phyloP scores from a whole-genome alignment of 2,888 invertebrate genomes.

The Halictus quadricinctus region DNA sequence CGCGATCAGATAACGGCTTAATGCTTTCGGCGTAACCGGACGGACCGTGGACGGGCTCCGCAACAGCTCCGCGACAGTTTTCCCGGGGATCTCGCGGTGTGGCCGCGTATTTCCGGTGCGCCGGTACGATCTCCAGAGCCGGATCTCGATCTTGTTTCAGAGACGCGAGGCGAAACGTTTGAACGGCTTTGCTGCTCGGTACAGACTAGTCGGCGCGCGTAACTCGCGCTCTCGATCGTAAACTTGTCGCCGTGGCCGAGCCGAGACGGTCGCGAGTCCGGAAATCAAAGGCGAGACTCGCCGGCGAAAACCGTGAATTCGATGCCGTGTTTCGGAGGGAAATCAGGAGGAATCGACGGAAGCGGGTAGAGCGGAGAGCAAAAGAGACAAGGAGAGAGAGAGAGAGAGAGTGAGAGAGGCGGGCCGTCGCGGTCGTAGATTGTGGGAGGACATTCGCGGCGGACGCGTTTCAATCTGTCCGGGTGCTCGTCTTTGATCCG shows the following conservation, averaged over 20 bases:
- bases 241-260: neutral
- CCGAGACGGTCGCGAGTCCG: neutral
- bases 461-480: slow-evolving; percentile 68
- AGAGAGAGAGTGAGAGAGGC: too few relatives aligned
- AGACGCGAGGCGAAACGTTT: neutral
- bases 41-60: neutral
- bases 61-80: neutral
- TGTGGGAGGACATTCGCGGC: slow-evolving; percentile 39
- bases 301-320: neutral
- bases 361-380: neutral
- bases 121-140: too few relatives aligned
- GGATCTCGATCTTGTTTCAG: neutral
- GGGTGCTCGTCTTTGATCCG: slow-evolving; percentile 72
- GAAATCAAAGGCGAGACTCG: slow-evolving; percentile 4
- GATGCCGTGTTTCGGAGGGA: neutral
- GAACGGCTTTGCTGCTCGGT: neutral
- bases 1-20: slow-evolving; percentile 62
- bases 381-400: too few relatives aligned
- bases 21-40: slow-evolving; percentile 43
- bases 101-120: neutral
- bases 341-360: neutral
- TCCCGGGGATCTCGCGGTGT: neutral
- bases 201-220: neutral
- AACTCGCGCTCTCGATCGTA: neutral
- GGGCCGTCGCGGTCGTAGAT: slow-evolving; percentile 49